These are phyloP conservation scores for Asarcornis scutulata DNA, from an alignment of 2,113 vertebrate genomes.

Conservation along the genomic window DNA sequence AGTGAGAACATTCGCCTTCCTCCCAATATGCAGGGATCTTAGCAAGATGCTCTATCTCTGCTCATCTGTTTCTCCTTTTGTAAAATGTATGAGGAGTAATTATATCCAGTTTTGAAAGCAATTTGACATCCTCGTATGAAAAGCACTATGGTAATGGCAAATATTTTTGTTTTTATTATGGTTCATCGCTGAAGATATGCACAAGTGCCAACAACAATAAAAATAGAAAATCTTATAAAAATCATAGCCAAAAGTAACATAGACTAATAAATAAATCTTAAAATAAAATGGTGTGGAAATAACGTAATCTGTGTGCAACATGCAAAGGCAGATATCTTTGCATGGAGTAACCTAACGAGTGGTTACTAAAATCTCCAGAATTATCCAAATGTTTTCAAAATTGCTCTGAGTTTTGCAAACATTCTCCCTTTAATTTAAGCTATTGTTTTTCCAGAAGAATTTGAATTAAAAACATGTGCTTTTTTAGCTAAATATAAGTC, in stretches of 20 bases:
- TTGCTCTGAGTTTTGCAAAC: slow-evolving; percentile 17
- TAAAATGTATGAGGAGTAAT: not conserved
- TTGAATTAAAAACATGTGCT: slow-evolving; percentile 11
- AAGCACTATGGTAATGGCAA: not conserved
- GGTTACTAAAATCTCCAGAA: not conserved
- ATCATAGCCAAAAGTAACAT: not conserved
- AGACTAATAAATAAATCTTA: slow-evolving; percentile 34
- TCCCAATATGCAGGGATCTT: rapidly evolving
- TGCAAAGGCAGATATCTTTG: not conserved
- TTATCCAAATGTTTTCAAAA: not conserved
- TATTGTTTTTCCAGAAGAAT: slow-evolving; percentile 49
- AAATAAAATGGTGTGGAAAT: not conserved
- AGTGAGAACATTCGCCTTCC: not conserved
- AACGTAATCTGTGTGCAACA: not conserved
- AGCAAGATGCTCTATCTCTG: not conserved
- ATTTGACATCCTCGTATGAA: not conserved
- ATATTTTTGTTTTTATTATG: slow-evolving; percentile 54
- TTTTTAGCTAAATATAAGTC: slow-evolving; percentile 57
- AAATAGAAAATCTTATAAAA: slow-evolving; percentile 21
- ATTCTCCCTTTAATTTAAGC: slow-evolving; percentile 16
- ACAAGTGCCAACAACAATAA: slow-evolving; percentile 33
- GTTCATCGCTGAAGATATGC: not conserved
- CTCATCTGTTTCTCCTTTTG: not conserved
- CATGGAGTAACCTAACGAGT: not conserved
- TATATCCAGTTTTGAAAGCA: not conserved